Evolutionary conservation across 2,113 vertebrate genomes (phyloP), one percentile per base, ranked within the genome.

Genomic region (Neotragus moschatus): DNA sequence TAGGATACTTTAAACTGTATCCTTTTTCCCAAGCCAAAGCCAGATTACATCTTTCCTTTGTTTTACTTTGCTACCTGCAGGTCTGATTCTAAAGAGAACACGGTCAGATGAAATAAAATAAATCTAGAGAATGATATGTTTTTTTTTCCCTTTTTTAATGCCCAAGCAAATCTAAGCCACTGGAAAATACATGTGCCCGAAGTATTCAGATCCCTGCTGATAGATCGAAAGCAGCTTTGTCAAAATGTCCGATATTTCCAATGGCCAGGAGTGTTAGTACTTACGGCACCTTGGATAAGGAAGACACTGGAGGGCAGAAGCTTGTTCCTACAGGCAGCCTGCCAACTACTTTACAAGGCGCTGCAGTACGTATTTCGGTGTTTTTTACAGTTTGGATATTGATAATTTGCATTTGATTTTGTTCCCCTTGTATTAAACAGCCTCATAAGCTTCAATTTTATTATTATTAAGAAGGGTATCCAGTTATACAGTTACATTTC

Each of bases 241-340:
- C 98, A 58, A 98, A 98, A 92, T 98, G 97, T 91, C 96, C 99
- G 0, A 94, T 98, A 49, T 99, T 99, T 51, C 98, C 99, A 60
- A 98, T 99, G 98, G 99, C 99, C 61, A 99, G 99, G 82, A 99
- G 99, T 79, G 98, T 99, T 97, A 99, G 99, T 88, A 98, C 98
- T 88, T 99, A 98, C 1, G 98, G 98, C 73, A 99, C 99, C 11
- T 77, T 99, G 98, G 99, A 99, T 98, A 99, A 98, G n/a, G 98
- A 98, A 3, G 98, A 98, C 66, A 87, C 97, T 16, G 92, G 98
- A 56, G 95, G 81, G 93, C 95, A 98, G 97, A 98, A 97, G 66
- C 98, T 99, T 53, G 89, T 99, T 97, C 99, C 99, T 30, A 99
- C 98, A 25, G 99, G 99, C 97, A 99, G 99, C 98, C 99, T 99